Base-by-base conservation (phyloP, 2,888 invertebrate species). In the Spodoptera exigua region DNA sequence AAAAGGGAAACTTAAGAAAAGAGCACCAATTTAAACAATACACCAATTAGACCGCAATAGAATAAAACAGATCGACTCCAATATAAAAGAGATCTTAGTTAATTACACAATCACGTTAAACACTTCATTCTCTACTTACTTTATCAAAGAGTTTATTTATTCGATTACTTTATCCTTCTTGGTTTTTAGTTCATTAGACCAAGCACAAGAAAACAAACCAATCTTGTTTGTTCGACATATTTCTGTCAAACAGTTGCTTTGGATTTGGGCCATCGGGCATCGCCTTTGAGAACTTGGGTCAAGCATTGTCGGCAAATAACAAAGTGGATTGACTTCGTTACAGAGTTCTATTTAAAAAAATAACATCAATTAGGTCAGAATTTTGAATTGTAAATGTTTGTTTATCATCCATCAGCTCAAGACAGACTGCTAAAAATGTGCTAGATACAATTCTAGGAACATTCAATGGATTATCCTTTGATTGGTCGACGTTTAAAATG, bases 101-200 rank as follows among this genome's bases (percentile, higher is more conserved):
- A 56, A 70, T 70, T 45, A 40, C 47, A 37, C 40, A 56, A 67
- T 64, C 39, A 45, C 47, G 32, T 21, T 34, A 41, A 56, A 48
- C 44, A 63, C 65, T 57, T 48, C 27, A 64, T 70, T 71, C 52
- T 37, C 44, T 64, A 71, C 34, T 70, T 45, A 40, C 71, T 70
- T 56, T 32, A 67, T 70, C 43, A 14, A 34, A 5, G 39, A 39
- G 41, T 52, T 70, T 41, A n/a, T 45, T 47, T 43, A 70, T 32
- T 39, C 16, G n/a, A 70, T 40, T 47, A 36, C 45, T 46, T 70
- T 14, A 44, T 21, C 37, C 51, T 44, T 16, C 39, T 32, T 27
- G 17, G 16, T 70, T 36, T 61, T 47, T 34, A 37, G 52, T 45
- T 60, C 60, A 58, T 39, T 12, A 0, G 2, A 67, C 66, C 35